phyloP scores from a whole-genome alignment of 1,140 invertebrate species.

The Danaus melanippus region DNA sequence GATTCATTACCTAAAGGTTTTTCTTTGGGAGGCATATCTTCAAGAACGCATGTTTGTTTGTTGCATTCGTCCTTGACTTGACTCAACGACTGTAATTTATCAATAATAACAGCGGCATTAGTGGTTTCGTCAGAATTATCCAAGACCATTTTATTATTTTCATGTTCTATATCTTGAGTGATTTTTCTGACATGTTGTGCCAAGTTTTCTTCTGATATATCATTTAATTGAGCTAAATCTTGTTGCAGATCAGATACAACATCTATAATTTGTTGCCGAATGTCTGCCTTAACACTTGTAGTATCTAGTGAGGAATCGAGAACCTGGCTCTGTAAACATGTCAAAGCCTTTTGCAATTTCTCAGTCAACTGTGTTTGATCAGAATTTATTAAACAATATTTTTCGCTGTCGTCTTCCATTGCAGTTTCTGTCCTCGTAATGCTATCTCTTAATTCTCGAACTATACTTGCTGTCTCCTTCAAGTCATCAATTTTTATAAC shows the following conservation, averaged over 20 bases:
- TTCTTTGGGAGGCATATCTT: too few relatives aligned
- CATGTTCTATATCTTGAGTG: too few relatives aligned
- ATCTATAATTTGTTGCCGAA: constrained; percentile 29
- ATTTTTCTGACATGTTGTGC: neutral
- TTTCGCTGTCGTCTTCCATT: constrained; percentile 7
- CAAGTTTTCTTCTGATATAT: neutral
- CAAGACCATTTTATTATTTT: too few relatives aligned
- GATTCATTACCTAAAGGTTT: too few relatives aligned
- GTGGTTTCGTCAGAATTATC: too few relatives aligned
- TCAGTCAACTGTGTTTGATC: constrained; percentile 29
- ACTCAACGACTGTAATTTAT: too few relatives aligned
- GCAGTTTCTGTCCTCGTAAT: constrained; percentile 15
- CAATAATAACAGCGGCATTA: too few relatives aligned
- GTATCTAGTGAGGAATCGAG: constrained; percentile 28
- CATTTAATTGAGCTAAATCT: constrained; percentile 14
- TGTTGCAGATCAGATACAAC: constrained; percentile 23
- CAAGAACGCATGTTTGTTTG: too few relatives aligned
- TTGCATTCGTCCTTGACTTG: too few relatives aligned
- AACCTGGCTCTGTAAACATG: constrained; percentile 33
- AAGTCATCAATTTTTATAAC: constrained; percentile 40
- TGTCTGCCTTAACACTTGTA: constrained; percentile 21
- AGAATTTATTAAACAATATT: constrained; percentile 9
- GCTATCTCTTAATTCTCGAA: constrained; percentile 39
- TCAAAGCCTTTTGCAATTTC: constrained; percentile 36
- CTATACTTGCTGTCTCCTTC: constrained; percentile 34